Conservation (phyloP, 2,113 vertebrate species). For the Rhynchopsitta pachyrhyncha region DNA sequence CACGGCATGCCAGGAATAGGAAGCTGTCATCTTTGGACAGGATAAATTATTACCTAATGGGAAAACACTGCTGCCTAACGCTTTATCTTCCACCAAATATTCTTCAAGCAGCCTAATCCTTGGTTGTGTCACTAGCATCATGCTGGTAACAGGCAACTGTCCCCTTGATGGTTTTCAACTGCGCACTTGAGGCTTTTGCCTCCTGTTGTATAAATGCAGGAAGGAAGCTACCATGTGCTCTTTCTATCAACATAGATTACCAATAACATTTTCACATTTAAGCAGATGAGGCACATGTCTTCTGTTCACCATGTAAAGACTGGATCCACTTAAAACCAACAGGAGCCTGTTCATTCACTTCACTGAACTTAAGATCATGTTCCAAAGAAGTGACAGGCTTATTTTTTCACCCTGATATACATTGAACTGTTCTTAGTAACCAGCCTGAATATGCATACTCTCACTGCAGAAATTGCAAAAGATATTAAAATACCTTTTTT, state of each 20-base stretch:
- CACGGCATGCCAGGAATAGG: constrained; percentile 72
- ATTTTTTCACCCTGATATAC: constrained; percentile 61
- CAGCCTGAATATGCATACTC: neutral
- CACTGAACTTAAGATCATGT: constrained; percentile 22
- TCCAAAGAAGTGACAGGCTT: constrained; percentile 67
- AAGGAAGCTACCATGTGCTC: constrained; percentile 74
- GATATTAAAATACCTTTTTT: neutral
- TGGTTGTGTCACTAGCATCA: constrained; percentile 75
- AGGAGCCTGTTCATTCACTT: constrained; percentile 57
- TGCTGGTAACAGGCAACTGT: constrained; percentile 75
- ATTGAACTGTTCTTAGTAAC: constrained; percentile 39
- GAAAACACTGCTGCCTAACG: constrained; percentile 74
- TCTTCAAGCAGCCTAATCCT: constrained; percentile 73
- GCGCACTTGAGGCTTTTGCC: constrained; percentile 80
- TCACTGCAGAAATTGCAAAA: neutral
- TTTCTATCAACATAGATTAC: constrained; percentile 76
- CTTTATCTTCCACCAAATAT: constrained; percentile 77
- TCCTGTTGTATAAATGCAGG: constrained; percentile 71
- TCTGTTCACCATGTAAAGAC: constrained; percentile 67
- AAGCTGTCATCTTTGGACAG: constrained; percentile 74
- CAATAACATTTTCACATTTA: constrained; percentile 73
- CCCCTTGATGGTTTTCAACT: constrained; percentile 72
- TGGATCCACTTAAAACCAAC: constrained; percentile 39
- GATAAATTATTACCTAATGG: constrained; percentile 72
- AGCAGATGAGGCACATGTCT: constrained; percentile 66